Percentiles rank a stretch among this genome's conserved stretches.
Conservation (phyloP, 2,888 invertebrate genomes). For the Neria commutata region DNA sequence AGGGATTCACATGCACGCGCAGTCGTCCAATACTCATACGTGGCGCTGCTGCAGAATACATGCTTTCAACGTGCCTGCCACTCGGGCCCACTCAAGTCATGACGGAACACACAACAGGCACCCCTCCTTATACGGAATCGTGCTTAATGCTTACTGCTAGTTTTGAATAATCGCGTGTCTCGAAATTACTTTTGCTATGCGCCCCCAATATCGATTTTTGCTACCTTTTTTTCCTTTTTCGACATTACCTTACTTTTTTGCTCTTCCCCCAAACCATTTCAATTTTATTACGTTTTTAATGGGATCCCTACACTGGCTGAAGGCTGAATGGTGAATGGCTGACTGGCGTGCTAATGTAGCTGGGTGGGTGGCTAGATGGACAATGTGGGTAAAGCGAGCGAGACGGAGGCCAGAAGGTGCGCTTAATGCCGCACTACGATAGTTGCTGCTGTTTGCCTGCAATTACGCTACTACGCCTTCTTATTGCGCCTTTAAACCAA, state of each 20-base stretch:
- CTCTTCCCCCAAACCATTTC: neutral
- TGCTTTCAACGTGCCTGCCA: no score
- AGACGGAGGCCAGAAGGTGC: no score
- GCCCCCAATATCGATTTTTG: slow-evolving; percentile 1
- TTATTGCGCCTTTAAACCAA: slow-evolving; percentile 3
- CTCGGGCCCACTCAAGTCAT: no score
- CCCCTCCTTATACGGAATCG: neutral
- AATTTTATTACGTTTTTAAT: slow-evolving; percentile 11
- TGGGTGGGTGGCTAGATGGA: no score
- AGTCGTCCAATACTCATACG: no score
- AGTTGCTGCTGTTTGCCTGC: slow-evolving; percentile 9
- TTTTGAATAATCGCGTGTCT: slow-evolving; percentile 1
- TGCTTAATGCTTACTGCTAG: neutral
- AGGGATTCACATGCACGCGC: no score
- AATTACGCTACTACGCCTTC: slow-evolving; percentile 14
- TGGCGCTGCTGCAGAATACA: no score
- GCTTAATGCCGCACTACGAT: no score
- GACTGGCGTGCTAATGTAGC: slow-evolving; percentile 13
- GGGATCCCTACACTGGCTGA: neutral
- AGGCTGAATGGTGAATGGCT: neutral
- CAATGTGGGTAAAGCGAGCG: no score
- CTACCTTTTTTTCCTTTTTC: neutral
- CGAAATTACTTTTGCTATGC: slow-evolving; percentile 1
- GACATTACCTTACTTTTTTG: slow-evolving; percentile 6
- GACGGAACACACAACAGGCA: no score